These are phyloP conservation scores for Malacoctenus gilli DNA, from an alignment of 2,797 vertebrate genomes.

Conservation along the genomic window DNA sequence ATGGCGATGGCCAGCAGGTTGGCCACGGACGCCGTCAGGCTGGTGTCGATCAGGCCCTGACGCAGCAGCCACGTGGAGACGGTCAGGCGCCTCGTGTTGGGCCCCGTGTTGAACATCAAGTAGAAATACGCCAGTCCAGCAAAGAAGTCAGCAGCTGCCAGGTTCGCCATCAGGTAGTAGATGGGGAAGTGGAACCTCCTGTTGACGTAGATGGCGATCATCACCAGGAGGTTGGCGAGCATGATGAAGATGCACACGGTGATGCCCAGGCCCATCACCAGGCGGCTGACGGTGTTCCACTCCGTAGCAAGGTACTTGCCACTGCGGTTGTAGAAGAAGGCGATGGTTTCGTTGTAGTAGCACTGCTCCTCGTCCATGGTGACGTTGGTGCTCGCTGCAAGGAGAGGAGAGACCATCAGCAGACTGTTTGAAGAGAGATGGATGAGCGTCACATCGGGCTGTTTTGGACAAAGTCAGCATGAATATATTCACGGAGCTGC, in stretches of 20 bases:
- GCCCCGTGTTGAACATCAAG: conserved; percentile 99
- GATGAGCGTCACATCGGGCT: not conserved
- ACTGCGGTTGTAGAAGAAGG: conserved; percentile 98
- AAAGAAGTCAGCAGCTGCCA: conserved; percentile 98
- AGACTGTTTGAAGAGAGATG: not conserved
- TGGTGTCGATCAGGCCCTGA: conserved; percentile 97
- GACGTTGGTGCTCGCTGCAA: conserved; percentile 47
- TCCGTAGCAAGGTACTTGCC: conserved; percentile 91
- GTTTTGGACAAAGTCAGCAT: no score
- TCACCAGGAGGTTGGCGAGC: conserved; percentile 97
- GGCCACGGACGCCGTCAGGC: conserved; percentile 95
- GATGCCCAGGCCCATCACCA: conserved; percentile 98
- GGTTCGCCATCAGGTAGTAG: conserved; percentile 99
- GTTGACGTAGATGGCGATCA: conserved; percentile 99
- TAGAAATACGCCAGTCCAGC: conserved; percentile 98
- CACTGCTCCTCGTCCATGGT: conserved; percentile 89
- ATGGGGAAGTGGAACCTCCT: conserved; percentile 99
- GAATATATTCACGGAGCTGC: not conserved
- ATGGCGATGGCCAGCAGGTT: conserved; percentile 97
- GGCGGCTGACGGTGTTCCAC: conserved; percentile 95
- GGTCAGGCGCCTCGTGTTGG: conserved; percentile 93
- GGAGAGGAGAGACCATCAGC: conserved; percentile 2
- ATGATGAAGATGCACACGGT: conserved; percentile 99
- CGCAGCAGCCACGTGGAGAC: conserved; percentile 97
- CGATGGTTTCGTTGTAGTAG: conserved; percentile 97